These are phyloP conservation scores for Atta colombica DNA, from an alignment of 1,140 invertebrate genomes.

Conservation along the genomic window DNA sequence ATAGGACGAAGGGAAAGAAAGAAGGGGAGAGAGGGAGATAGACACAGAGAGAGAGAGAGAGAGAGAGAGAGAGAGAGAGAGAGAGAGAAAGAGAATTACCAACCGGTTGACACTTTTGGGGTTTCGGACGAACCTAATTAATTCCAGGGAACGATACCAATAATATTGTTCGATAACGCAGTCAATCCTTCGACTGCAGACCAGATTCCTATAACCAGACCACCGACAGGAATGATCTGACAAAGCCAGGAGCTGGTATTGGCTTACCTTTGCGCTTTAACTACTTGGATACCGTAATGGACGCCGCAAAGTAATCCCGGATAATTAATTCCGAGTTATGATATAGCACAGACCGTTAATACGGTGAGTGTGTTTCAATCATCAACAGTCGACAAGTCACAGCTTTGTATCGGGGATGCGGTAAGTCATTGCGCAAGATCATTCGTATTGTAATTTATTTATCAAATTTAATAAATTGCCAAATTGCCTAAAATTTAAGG, in stretches of 20 bases:
- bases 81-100: not conserved
- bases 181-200: constrained; percentile 45
- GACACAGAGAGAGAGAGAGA: not conserved
- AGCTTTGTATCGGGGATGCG: constrained; percentile 20
- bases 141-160: constrained; percentile 50
- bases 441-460: not conserved
- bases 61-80: not conserved
- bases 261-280: constrained; percentile 55
- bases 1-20: not conserved
- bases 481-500: not conserved
- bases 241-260: constrained; percentile 61
- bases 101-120: constrained; percentile 46
- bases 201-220: constrained; percentile 41
- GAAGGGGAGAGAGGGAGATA: not conserved
- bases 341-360: constrained; percentile 59
- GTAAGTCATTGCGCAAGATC: not conserved
- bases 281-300: constrained; percentile 62
- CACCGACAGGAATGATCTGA: constrained; percentile 67
- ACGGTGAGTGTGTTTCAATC: constrained; percentile 58
- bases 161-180: constrained; percentile 65
- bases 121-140: constrained; percentile 67
- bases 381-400: constrained; percentile 55
- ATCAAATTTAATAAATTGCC: not conserved
- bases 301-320: constrained; percentile 66
- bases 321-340: constrained; percentile 72